Conservation (phyloP, 64 coral and sea anemone species). For the Stichodactyla helianthus region DNA sequence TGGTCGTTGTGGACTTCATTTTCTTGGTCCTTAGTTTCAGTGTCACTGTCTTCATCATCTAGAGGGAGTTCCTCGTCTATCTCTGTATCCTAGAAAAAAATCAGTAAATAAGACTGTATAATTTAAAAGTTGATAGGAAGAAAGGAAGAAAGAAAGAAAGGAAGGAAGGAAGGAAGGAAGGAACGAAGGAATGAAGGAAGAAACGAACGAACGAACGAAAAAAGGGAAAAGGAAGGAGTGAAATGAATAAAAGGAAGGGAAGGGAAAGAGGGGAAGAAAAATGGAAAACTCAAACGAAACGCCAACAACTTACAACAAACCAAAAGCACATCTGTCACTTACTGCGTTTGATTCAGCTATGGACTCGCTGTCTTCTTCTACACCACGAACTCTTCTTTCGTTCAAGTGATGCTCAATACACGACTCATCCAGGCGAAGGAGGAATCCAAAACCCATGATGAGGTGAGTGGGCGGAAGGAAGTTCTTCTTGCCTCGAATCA, state of each 20-base stretch:
- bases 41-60: slow-evolving; percentile 29
- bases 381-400: slow-evolving; percentile 52
- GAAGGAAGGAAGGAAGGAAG: too few relatives aligned
- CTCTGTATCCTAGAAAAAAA: slow-evolving; percentile 39
- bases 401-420: slow-evolving; percentile 79
- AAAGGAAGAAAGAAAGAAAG: neutral
- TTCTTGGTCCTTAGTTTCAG: slow-evolving; percentile 30
- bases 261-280: neutral
- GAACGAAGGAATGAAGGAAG: neutral
- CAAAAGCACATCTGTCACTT: neutral
- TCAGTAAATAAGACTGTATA: neutral
- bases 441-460: slow-evolving; percentile 93
- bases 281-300: neutral
- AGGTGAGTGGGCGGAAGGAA: slow-evolving; percentile 83
- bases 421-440: slow-evolving; percentile 81
- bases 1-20: neutral
- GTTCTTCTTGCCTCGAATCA: slow-evolving; percentile 98
- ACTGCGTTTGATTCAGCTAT: slow-evolving; percentile 32
- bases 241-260: neutral
- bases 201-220: neutral
- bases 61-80: slow-evolving; percentile 63
- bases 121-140: neutral
- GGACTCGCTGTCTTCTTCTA: slow-evolving; percentile 61
- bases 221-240: neutral
- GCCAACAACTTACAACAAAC: neutral